phyloP scores from a whole-genome alignment of 2,113 vertebrate species.

The Oncorhynchus clarkii region DNA sequence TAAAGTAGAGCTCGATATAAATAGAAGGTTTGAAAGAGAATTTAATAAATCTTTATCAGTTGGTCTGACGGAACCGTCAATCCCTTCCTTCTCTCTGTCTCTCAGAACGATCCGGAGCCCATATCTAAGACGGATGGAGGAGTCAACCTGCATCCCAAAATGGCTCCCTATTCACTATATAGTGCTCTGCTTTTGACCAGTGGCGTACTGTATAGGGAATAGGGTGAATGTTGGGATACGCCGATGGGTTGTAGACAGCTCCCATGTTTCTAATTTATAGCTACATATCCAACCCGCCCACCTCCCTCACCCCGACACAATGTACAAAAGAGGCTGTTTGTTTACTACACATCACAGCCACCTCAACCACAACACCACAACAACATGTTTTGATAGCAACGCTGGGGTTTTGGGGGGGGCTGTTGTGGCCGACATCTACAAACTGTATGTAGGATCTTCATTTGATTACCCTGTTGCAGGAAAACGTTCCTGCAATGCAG shows the following conservation, averaged over 20 bases:
- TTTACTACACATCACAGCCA: slow-evolving; percentile 52
- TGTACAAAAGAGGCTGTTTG: too few relatives aligned
- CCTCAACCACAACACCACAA: slow-evolving; percentile 67
- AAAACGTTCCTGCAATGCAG: too few relatives aligned
- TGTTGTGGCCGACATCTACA: slow-evolving; percentile 7
- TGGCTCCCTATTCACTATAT: too few relatives aligned
- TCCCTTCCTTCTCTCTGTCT: too few relatives aligned
- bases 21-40: slow-evolving; percentile 69
- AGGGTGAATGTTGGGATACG: slow-evolving; percentile 54
- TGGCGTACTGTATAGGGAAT: slow-evolving; percentile 49
- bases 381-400: slow-evolving; percentile 63
- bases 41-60: slow-evolving; percentile 62
- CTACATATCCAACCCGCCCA: too few relatives aligned
- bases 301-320: too few relatives aligned
- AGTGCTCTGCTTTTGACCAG: neutral
- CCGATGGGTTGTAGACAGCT: too few relatives aligned
- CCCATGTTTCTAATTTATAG: too few relatives aligned
- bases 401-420: slow-evolving; percentile 24
- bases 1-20: slow-evolving; percentile 71
- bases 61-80: slow-evolving; percentile 41
- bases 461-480: too few relatives aligned
- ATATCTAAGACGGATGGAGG: slow-evolving; percentile 31
- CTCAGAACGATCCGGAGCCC: too few relatives aligned
- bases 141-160: too few relatives aligned
- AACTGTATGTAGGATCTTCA: too few relatives aligned